Percentiles rank a stretch among this genome's conserved stretches.
These are phyloP conservation scores for Arenaria interpres DNA, from an alignment of 2,113 vertebrate species.

Conservation along the genomic window DNA sequence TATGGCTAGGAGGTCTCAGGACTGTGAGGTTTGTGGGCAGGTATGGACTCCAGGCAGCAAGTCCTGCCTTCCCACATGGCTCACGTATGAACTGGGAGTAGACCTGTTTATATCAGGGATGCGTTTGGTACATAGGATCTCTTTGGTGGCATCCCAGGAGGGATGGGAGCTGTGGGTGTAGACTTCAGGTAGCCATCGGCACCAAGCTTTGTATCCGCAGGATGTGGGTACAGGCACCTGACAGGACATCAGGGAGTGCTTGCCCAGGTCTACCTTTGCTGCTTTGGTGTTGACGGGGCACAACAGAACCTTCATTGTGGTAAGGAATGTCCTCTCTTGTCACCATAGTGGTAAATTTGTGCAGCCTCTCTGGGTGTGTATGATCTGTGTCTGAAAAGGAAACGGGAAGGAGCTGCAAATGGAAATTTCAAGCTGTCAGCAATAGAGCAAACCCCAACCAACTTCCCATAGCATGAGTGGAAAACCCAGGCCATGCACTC, in stretches of 20 bases:
- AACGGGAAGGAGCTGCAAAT: background rate
- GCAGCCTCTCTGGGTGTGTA: background rate
- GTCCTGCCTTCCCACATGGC: background rate
- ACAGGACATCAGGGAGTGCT: background rate
- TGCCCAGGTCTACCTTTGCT: background rate
- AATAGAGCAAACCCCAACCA: background rate
- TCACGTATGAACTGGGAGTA: background rate
- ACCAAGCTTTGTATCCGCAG: background rate
- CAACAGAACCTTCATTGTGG: background rate
- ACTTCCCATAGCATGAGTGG: background rate
- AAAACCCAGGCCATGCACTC: background rate
- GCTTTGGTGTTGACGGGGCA: background rate
- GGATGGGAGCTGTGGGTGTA: fast-evolving
- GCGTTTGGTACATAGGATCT: background rate
- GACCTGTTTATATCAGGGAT: background rate
- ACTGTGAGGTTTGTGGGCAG: background rate
- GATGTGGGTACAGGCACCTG: background rate
- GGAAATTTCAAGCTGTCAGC: background rate
- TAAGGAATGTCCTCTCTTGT: background rate
- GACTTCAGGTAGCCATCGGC: background rate
- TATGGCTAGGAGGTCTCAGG: background rate
- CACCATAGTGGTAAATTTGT: background rate
- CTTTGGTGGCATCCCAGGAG: background rate
- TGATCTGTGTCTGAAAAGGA: background rate
- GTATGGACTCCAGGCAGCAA: background rate